Base-by-base conservation (phyloP, 2,797 vertebrate genomes). In the Centropyge bicolor region DNA sequence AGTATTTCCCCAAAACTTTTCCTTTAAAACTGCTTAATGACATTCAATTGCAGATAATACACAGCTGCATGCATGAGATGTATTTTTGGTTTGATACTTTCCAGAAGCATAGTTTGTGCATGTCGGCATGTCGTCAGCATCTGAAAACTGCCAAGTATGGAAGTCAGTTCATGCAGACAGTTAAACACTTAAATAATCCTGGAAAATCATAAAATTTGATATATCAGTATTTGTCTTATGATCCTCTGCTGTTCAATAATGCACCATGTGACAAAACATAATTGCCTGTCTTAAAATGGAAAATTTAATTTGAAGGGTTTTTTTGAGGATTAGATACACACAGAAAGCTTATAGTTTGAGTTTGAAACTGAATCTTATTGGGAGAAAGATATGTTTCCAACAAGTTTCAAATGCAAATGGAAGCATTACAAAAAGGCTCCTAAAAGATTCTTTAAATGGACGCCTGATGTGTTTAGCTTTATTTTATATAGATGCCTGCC, bases 381-480 rank as follows among this genome's bases (percentile, higher is more conserved):
- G 35, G 0, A 13, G 3, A 35, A 35, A 31, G 45, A 8, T 24
- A 11, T 63, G n/a, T 60, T 51, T 24, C n/a, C 12, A 19, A 35
- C 3, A 24, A 19, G 31, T 55, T 4, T 64, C 1, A 57, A 48
- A 8, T 17, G 22, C 13, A 27, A 22, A 62, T 8, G 22, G 41
- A 74, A 45, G 22, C 6, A 55, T 27, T 57, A 4, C 17, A 52
- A 16, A 61, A 56, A 17, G 16, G 27, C 4, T 70, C 17, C 40
- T 16, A 2, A 56, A 70, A 27, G 8, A 16, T 20, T 73, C 5
- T 65, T 70, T 63, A 36, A 49, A 56, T 24, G 0, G 36, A 56
- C 41, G 60, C n/a, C 36, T 35, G 3, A 41, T 55, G n/a, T 82
- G 31, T 68, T 48, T 31, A 36, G 4, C 61, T 82, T 70, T 49